These are phyloP conservation scores for Caenorhabditis drosophilae DNA, from an alignment of 2,888 invertebrate genomes.

Conservation along the genomic window DNA sequence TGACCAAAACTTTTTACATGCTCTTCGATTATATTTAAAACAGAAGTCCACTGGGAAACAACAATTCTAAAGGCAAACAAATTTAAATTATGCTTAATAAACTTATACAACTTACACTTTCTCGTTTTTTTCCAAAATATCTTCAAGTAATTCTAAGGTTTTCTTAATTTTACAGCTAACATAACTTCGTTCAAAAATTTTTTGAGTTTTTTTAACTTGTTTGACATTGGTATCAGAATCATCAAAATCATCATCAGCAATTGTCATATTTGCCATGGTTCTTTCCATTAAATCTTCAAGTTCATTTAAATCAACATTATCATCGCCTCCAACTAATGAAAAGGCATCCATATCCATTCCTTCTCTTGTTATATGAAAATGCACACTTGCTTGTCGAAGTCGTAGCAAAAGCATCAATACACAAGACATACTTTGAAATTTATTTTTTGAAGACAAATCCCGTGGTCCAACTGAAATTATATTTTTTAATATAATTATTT, in stretches of 20 bases:
- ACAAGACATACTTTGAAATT: conserved; percentile 48
- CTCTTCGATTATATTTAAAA: conserved; percentile 78
- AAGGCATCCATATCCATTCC: conserved; percentile 64
- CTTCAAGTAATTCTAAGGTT: conserved; percentile 28
- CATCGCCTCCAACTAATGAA: conserved; percentile 46
- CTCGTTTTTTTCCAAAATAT: conserved; percentile 36
- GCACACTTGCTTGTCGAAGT: conserved; percentile 86
- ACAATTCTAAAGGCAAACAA: conserved; percentile 72
- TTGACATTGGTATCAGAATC: conserved; percentile 2
- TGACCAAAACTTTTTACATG: conserved; percentile 73
- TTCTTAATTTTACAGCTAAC: conserved; percentile 33
- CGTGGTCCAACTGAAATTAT: conserved; percentile 42
- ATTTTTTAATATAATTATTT: background rate
- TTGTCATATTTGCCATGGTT: conserved; percentile 49
- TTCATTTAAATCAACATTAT: conserved; percentile 22
- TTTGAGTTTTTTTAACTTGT: conserved; percentile 12
- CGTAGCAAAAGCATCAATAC: conserved; percentile 81
- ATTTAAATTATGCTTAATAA: background rate
- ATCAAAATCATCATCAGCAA: conserved; percentile 31
- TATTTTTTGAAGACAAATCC: conserved; percentile 15
- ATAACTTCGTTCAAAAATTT: conserved; percentile 45
- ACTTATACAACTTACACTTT: conserved; percentile 29
- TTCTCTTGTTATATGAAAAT: conserved; percentile 81
- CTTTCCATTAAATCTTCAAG: conserved; percentile 38
- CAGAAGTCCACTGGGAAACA: conserved; percentile 90